These are phyloP conservation scores for Pteronura brasiliensis DNA, from an alignment of 2,113 vertebrate genomes.

Conservation along the genomic window DNA sequence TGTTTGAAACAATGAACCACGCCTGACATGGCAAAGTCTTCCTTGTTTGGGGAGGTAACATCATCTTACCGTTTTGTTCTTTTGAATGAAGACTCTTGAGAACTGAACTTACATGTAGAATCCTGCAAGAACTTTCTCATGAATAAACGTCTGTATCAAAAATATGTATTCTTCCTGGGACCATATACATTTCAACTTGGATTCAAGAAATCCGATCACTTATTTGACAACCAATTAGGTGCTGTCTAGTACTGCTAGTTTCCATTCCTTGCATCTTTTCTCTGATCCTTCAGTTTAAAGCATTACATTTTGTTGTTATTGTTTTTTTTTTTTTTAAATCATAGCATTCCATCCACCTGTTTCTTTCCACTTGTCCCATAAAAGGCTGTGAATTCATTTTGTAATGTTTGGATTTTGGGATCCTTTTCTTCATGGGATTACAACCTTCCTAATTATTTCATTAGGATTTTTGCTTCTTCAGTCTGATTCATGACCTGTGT, in stretches of 20 bases:
- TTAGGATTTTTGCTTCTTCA: neutral
- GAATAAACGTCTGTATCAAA: neutral
- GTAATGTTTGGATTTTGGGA: neutral
- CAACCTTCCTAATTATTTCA: neutral
- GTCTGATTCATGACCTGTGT: neutral
- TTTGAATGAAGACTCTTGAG: neutral
- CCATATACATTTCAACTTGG: neutral
- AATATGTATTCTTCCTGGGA: neutral
- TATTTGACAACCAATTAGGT: no score
- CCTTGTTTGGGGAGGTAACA: neutral
- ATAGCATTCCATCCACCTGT: rapidly evolving
- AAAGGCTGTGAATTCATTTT: neutral
- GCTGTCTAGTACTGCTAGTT: no score
- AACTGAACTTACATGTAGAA: neutral
- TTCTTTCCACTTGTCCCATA: neutral
- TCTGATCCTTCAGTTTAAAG: neutral
- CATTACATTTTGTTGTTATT: no score
- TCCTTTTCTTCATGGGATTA: neutral
- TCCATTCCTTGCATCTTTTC: neutral
- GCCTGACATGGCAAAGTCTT: neutral
- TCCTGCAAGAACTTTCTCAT: neutral
- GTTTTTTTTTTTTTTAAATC: no score
- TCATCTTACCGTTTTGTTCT: neutral
- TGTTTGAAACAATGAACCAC: neutral
- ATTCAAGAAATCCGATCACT: neutral